Conservation (phyloP, 30 jellyfish, hydroid and myxozoan species). For the Nemopilema nomurai region DNA sequence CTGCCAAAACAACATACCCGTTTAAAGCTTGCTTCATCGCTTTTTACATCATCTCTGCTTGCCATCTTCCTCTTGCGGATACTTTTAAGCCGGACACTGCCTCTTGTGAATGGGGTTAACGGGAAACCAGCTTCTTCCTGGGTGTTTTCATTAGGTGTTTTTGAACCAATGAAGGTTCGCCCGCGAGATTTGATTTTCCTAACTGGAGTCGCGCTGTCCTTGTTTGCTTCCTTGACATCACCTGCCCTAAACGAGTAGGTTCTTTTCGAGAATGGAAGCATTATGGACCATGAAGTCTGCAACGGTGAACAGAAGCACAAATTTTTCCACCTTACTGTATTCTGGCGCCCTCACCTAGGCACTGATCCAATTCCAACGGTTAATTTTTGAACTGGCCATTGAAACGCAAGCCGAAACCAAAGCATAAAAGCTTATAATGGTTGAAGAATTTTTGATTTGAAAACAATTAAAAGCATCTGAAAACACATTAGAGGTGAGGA, state of each 20-base stretch:
- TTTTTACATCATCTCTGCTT: conserved; percentile 48
- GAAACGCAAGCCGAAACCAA: conserved; percentile 6
- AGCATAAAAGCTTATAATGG: background rate
- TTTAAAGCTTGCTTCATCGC: conserved; percentile 27
- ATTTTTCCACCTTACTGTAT: background rate
- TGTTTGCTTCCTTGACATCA: conserved; percentile 12
- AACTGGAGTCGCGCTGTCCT: conserved; percentile 29
- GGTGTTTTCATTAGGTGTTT: conserved; percentile 55
- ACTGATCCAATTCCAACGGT: conserved; percentile 30
- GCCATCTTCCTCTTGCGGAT: conserved; percentile 94
- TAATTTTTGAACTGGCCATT: conserved; percentile 1
- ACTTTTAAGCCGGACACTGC: conserved; percentile 78
- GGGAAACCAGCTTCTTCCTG: conserved; percentile 42
- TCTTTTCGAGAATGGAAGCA: conserved; percentile 34
- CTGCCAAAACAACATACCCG: conserved; percentile 31
- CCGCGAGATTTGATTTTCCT: conserved; percentile 90
- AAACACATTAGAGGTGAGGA: background rate
- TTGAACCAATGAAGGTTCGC: conserved; percentile 69
- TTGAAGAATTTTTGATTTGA: background rate
- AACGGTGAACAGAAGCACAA: background rate
- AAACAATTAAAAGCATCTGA: background rate
- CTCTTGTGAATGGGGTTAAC: conserved; percentile 48
- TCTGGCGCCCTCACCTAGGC: conserved; percentile 39
- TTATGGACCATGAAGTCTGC: background rate
- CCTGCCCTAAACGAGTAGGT: conserved; percentile 43